Evolutionary conservation across 2,113 vertebrate species (phyloP).

Genomic region (Pterocles orientalis): DNA sequence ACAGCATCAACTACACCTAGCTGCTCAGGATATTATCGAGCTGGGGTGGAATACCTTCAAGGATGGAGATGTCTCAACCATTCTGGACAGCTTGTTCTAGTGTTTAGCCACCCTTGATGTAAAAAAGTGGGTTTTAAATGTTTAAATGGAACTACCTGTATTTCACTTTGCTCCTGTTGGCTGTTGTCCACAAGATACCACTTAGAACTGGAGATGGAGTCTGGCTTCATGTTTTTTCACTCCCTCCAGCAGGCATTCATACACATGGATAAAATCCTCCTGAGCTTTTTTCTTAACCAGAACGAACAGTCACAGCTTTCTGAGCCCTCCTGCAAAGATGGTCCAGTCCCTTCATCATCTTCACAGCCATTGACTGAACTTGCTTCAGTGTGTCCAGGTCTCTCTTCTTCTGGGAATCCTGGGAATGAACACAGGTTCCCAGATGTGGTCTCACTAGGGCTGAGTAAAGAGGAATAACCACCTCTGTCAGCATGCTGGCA

Average conservation of each 20-base stretch:
- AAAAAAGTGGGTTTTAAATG: accelerated
- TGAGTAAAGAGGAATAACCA: background rate
- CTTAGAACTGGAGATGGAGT: background rate
- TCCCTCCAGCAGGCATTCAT: background rate
- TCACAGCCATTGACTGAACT: background rate
- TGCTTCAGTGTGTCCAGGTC: background rate
- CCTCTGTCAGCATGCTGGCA: background rate
- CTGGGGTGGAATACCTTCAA: background rate
- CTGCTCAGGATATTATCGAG: background rate
- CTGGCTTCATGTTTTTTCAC: accelerated
- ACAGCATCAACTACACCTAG: background rate
- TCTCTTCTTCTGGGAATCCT: background rate
- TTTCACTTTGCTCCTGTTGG: background rate
- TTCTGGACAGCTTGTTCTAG: background rate
- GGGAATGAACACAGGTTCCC: background rate
- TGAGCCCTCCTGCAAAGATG: background rate
- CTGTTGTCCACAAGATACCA: background rate
- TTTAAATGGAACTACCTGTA: background rate
- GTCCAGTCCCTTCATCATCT: background rate
- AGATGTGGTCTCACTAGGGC: background rate
- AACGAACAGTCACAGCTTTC: background rate
- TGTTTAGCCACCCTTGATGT: background rate
- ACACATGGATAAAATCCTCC: background rate
- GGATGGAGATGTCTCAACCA: background rate
- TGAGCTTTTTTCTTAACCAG: background rate